These are phyloP conservation scores for Agriotes lineatus DNA, from an alignment of 2,888 invertebrate genomes.

Conservation along the genomic window DNA sequence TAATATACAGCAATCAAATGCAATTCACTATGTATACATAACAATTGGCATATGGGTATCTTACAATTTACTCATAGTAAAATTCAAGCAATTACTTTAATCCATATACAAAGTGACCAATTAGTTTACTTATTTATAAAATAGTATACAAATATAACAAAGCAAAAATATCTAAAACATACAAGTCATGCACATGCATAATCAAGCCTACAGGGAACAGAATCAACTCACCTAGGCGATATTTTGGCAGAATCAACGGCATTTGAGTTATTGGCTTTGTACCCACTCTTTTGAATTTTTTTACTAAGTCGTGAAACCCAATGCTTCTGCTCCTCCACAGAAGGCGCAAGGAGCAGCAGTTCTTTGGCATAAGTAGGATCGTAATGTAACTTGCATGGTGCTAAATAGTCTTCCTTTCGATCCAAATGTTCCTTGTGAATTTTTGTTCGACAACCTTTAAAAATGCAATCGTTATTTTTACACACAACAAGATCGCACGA, in stretches of 20 bases:
- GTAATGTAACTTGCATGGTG: slow-evolving; percentile 96
- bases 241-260: slow-evolving; percentile 76
- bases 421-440: slow-evolving; percentile 98
- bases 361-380: slow-evolving; percentile 96
- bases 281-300: slow-evolving; percentile 93
- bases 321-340: slow-evolving; percentile 88
- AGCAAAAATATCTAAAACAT: slow-evolving; percentile 1
- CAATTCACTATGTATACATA: neutral
- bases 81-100: neutral
- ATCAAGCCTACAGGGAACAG: neutral
- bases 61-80: neutral
- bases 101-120: neutral
- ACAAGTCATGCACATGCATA: slow-evolving; percentile 36
- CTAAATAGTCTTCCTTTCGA: slow-evolving; percentile 84
- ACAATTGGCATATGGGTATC: neutral
- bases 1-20: neutral
- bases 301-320: slow-evolving; percentile 94
- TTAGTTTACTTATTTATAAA: neutral
- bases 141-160: neutral
- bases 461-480: neutral
- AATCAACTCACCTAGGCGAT: slow-evolving; percentile 77
- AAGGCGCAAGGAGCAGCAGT: slow-evolving; percentile 88
- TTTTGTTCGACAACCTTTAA: slow-evolving; percentile 92
- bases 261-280: slow-evolving; percentile 83
- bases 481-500: neutral